Evolutionary conservation across 2,797 vertebrate genomes (phyloP).

Genomic region (Austrolebias charrua): DNA sequence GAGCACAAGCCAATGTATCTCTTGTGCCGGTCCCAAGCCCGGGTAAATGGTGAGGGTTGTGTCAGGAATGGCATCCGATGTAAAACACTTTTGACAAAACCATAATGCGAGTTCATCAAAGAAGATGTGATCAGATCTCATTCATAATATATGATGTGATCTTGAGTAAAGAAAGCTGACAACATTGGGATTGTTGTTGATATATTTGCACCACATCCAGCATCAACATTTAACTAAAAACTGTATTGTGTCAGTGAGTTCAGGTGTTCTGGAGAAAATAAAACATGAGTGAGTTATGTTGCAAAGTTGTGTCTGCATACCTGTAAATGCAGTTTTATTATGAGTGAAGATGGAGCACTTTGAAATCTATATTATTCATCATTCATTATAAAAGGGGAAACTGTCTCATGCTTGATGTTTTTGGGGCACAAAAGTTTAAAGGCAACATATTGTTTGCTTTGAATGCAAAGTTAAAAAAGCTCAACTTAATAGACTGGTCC

Average conservation of each 20-base stretch:
- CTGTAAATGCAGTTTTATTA: background rate
- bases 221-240: conserved; percentile 30
- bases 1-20: too few relatives aligned
- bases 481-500: too few relatives aligned
- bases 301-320: background rate
- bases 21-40: too few relatives aligned
- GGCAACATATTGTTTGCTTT: background rate
- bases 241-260: background rate
- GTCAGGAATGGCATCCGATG: too few relatives aligned
- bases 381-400: background rate
- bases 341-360: background rate
- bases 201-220: conserved; percentile 6
- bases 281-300: background rate
- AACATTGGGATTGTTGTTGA: background rate
- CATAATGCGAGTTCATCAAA: too few relatives aligned
- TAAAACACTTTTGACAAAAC: too few relatives aligned
- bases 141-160: conserved; percentile 1
- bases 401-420: conserved; percentile 2
- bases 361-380: background rate
- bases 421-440: background rate
- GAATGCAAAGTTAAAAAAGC: background rate
- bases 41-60: too few relatives aligned
- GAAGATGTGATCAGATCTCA: too few relatives aligned
- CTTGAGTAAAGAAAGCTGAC: background rate
- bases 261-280: conserved; percentile 15